Conservation (phyloP, 1,140 invertebrate genomes). For the Drosophila watanabei region DNA sequence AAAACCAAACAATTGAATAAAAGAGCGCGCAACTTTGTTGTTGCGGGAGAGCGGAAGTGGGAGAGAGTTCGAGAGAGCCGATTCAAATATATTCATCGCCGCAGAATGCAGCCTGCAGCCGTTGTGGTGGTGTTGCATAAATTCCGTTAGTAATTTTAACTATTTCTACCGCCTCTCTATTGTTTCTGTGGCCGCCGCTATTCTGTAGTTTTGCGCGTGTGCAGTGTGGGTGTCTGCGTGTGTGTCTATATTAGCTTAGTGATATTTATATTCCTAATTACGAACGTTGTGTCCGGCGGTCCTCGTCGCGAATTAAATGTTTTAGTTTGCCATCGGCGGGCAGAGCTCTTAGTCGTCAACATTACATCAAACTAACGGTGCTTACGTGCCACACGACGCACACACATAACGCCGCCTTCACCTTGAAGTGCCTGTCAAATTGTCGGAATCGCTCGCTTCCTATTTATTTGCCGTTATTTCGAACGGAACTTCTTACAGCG, state of each 20-base stretch:
- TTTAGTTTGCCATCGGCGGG: constrained; percentile 49
- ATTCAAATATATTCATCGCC: constrained; percentile 25
- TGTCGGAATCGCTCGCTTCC: constrained; percentile 41
- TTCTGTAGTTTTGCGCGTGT: constrained; percentile 46
- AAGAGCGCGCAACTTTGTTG: constrained; percentile 41
- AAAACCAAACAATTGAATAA: constrained; percentile 37
- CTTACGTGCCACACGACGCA: constrained; percentile 48
- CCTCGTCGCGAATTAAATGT: constrained; percentile 33
- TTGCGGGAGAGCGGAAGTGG: constrained; percentile 23
- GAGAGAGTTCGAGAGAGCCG: constrained; percentile 2
- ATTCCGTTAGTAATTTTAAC: constrained; percentile 59
- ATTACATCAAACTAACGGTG: constrained; percentile 43
- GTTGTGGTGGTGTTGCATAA: constrained; percentile 42
- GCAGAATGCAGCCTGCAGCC: constrained; percentile 38
- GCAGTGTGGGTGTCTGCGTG: constrained; percentile 22
- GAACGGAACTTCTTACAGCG: constrained; percentile 49
- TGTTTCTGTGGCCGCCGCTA: constrained; percentile 11
- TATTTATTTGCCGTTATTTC: constrained; percentile 39
- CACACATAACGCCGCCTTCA: constrained; percentile 23
- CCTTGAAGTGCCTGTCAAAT: constrained; percentile 50
- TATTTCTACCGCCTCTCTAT: constrained; percentile 41
- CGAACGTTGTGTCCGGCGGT: constrained; percentile 35
- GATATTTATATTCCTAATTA: constrained; percentile 68
- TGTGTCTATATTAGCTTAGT: constrained; percentile 61
- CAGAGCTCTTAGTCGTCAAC: constrained; percentile 33